phyloP scores from a whole-genome alignment of 2,113 vertebrate species.

The Tauraco erythrolophus region DNA sequence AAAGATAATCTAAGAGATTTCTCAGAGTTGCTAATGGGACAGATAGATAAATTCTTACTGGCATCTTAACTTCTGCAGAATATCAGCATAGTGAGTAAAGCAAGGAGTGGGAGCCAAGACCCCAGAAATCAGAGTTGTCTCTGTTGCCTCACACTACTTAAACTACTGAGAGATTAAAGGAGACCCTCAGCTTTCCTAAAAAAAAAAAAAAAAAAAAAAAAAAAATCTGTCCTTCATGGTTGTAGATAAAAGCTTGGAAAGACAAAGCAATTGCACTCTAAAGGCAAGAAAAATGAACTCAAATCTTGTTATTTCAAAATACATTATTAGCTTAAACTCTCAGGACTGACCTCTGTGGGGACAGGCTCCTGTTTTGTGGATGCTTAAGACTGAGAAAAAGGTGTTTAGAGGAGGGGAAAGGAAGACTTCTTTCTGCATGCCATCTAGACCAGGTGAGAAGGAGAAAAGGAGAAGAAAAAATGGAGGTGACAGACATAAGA shows the following conservation, averaged over 20 bases:
- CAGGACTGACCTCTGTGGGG: neutral
- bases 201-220: neutral
- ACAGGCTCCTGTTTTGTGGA: neutral
- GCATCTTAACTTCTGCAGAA: constrained; percentile 31
- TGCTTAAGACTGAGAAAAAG: neutral
- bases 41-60: neutral
- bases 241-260: constrained; percentile 9
- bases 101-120: neutral
- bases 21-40: neutral
- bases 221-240: neutral
- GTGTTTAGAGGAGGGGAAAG: neutral
- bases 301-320: constrained; percentile 24
- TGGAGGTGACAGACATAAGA: neutral
- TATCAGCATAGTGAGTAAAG: neutral
- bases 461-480: neutral
- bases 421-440: neutral
- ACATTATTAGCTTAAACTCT: neutral
- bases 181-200: neutral
- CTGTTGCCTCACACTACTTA: neutral
- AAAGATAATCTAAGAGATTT: neutral
- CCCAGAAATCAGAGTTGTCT: neutral
- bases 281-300: constrained; percentile 26
- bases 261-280: neutral
- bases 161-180: neutral
- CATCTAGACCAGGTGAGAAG: neutral